A percentile compares a stretch with the other conserved stretches of the same genome.
These are phyloP conservation scores for Crotalus tigris DNA, from an alignment of 2,113 vertebrate species.

Conservation along the genomic window DNA sequence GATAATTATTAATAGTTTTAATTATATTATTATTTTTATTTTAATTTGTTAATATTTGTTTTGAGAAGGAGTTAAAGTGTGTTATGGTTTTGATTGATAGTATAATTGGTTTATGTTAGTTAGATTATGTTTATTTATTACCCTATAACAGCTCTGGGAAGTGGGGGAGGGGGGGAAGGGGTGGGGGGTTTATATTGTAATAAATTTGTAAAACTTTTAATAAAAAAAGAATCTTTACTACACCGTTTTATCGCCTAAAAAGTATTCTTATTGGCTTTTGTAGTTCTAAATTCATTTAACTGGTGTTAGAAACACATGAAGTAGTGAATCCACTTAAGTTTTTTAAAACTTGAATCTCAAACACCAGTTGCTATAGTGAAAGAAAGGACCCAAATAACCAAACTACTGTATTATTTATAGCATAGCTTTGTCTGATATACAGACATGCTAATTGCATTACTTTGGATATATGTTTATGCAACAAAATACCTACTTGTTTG, in stretches of 20 bases:
- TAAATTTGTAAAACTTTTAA: too few relatives aligned
- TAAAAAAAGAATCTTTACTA: background rate
- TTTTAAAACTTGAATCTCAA: conserved; percentile 4
- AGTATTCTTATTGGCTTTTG: background rate
- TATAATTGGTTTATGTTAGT: too few relatives aligned
- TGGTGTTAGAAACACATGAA: background rate
- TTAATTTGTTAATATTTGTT: too few relatives aligned
- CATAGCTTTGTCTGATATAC: background rate
- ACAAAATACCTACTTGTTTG: background rate
- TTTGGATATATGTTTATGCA: conserved; percentile 10
- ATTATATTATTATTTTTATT: too few relatives aligned
- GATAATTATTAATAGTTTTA: too few relatives aligned
- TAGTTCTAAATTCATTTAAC: conserved; percentile 17
- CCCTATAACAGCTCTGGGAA: too few relatives aligned
- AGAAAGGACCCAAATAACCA: background rate
- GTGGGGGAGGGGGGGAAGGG: too few relatives aligned
- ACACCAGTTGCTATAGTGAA: conserved; percentile 10
- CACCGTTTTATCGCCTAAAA: background rate
- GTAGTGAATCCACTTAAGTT: background rate
- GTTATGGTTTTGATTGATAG: too few relatives aligned
- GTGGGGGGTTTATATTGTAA: too few relatives aligned
- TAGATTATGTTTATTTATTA: too few relatives aligned
- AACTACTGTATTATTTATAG: conserved; percentile 21
- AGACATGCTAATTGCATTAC: conserved; percentile 4
- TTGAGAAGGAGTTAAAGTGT: too few relatives aligned